A percentile compares a stretch with the other conserved stretches of the same genome.
phyloP scores from a whole-genome alignment of 2,797 vertebrate species.

The Cossypha dichroa region DNA sequence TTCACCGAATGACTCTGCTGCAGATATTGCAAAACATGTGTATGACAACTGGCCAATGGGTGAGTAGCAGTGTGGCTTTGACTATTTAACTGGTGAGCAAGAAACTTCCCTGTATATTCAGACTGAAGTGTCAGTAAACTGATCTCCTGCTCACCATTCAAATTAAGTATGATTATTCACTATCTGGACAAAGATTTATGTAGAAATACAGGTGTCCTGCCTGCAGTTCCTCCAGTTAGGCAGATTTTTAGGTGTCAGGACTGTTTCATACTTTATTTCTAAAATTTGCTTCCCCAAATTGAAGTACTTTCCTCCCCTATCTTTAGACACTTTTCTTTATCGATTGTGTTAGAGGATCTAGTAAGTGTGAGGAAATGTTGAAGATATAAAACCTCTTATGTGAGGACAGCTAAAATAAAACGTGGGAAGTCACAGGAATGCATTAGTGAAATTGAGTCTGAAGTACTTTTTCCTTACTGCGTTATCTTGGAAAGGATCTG shows the following conservation, averaged over 20 bases:
- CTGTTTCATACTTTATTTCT: neutral
- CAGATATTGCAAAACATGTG: slow-evolving; percentile 96
- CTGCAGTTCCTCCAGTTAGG: neutral
- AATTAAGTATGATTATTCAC: neutral
- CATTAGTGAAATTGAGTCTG: neutral
- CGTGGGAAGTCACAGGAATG: neutral
- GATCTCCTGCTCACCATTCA: neutral
- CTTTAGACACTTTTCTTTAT: neutral
- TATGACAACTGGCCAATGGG: slow-evolving; percentile 99
- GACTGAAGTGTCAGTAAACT: neutral
- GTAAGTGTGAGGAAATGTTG: neutral
- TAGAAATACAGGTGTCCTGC: neutral
- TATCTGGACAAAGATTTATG: neutral
- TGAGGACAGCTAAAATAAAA: neutral
- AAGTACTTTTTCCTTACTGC: neutral
- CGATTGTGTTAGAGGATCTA: neutral
- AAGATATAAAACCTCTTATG: neutral
- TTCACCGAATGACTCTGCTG: slow-evolving; percentile 93
- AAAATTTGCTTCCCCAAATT: neutral
- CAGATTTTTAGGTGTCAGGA: neutral
- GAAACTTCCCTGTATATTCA: neutral
- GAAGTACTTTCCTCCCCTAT: neutral
- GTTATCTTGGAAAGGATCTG: neutral
- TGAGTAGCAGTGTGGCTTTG: slow-evolving; percentile 74
- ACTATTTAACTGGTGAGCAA: neutral